Percentiles rank a stretch among this genome's conserved stretches.
phyloP scores from a whole-genome alignment of 2,888 invertebrate species.

The Caenorhabditis panamensis region DNA sequence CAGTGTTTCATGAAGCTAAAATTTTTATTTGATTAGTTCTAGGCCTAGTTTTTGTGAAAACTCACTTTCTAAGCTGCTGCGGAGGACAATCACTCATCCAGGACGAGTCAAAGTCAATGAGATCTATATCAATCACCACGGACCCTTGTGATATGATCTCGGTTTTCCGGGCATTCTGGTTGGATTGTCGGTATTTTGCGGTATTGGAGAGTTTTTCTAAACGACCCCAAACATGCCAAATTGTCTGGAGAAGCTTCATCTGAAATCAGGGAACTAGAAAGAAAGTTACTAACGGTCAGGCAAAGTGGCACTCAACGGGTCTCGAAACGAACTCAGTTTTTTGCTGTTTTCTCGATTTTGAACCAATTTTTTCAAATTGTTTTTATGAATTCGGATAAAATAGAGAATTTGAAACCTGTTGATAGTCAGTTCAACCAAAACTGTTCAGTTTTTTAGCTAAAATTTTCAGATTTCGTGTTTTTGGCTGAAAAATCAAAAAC shows the following conservation, averaged over 20 bases:
- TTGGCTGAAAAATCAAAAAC: too few relatives aligned
- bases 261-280: constrained; percentile 4
- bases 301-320: too few relatives aligned
- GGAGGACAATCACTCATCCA: constrained; percentile 40
- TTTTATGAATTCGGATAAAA: too few relatives aligned
- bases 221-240: constrained; percentile 42
- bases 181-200: constrained; percentile 21
- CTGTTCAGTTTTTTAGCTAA: too few relatives aligned
- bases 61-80: constrained; percentile 17
- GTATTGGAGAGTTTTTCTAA: constrained; percentile 29
- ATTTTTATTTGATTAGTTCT: too few relatives aligned
- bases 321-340: too few relatives aligned
- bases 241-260: constrained; percentile 32
- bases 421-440: too few relatives aligned
- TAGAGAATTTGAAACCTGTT: too few relatives aligned
- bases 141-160: constrained; percentile 20
- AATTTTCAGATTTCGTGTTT: too few relatives aligned
- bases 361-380: too few relatives aligned
- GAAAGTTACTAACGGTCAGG: too few relatives aligned
- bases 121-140: constrained; percentile 1
- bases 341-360: too few relatives aligned
- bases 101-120: constrained; percentile 15
- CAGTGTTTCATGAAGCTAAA: constrained; percentile 22
- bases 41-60: not conserved
- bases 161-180: not conserved